These are phyloP conservation scores for Cheilosia grossa DNA, from an alignment of 2,888 invertebrate genomes.

Conservation along the genomic window DNA sequence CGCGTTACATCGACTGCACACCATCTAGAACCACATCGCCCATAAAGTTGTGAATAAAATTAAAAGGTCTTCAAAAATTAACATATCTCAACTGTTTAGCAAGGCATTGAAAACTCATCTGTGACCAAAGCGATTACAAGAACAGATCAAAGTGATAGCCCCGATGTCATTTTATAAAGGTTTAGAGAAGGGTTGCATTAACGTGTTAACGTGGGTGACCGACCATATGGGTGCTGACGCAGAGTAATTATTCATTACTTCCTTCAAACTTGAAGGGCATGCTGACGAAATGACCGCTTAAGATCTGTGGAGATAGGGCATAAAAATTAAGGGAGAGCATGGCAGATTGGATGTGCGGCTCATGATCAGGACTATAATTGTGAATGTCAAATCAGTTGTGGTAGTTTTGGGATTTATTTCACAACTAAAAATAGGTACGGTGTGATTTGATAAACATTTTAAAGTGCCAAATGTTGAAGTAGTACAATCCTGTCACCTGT, in stretches of 20 bases:
- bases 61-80: conserved; percentile 29
- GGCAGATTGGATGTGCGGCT: too few relatives aligned
- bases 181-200: conserved; percentile 3
- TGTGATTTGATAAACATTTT: too few relatives aligned
- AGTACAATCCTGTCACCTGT: too few relatives aligned
- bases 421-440: too few relatives aligned
- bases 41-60: conserved; percentile 40
- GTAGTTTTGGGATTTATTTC: too few relatives aligned
- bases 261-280: conserved; percentile 15
- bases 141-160: conserved; percentile 18
- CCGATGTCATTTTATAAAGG: not conserved
- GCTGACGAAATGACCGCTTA: conserved; percentile 15
- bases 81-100: conserved; percentile 29
- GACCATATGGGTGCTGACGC: conserved; percentile 34
- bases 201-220: conserved; percentile 25
- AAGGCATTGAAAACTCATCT: conserved; percentile 34
- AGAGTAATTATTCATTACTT: conserved; percentile 23
- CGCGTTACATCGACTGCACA: not conserved
- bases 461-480: too few relatives aligned
- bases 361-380: too few relatives aligned
- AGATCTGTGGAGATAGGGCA: not conserved
- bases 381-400: too few relatives aligned
- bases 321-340: not conserved
- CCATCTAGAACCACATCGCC: conserved; percentile 28
- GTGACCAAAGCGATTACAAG: conserved; percentile 35